phyloP scores from a whole-genome alignment of 1,140 invertebrate genomes.

The Psix sp. region DNA sequence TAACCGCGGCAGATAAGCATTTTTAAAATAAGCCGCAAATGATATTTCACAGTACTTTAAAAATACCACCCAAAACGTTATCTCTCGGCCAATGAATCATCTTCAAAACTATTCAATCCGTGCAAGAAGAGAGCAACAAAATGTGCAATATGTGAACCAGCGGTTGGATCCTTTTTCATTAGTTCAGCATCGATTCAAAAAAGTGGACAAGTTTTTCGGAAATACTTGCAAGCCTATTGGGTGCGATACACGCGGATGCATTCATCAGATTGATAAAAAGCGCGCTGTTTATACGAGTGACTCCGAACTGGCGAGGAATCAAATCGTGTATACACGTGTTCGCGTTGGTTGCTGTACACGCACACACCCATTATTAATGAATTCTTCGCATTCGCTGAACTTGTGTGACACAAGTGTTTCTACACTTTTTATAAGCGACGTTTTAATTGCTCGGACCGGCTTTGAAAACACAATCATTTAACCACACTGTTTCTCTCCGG shows the following conservation, averaged over 20 bases:
- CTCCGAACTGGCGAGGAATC: conserved; percentile 38
- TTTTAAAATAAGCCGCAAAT: too few species aligned
- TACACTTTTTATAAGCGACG: conserved; percentile 44
- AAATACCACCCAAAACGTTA: too few species aligned
- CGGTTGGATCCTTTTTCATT: too few species aligned
- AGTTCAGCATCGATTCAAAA: too few species aligned
- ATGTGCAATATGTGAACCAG: too few species aligned
- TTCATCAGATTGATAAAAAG: conserved; percentile 55
- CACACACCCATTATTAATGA: conserved; percentile 36
- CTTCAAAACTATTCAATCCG: too few species aligned
- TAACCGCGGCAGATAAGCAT: too few species aligned
- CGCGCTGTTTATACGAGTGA: conserved; percentile 51
- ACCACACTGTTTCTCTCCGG: conserved; percentile 1
- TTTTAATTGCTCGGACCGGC: conserved; percentile 30
- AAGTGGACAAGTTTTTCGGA: too few species aligned
- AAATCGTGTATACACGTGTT: conserved; percentile 33
- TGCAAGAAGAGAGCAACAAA: too few species aligned
- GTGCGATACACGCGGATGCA: conserved; percentile 36
- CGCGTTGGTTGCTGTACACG: conserved; percentile 8
- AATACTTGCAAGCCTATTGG: too few species aligned
- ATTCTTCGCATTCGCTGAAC: conserved; percentile 46
- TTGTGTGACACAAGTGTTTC: conserved; percentile 55
- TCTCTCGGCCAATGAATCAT: too few species aligned
- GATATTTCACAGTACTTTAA: too few species aligned
- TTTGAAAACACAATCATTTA: conserved; percentile 18